Conservation (phyloP, 2,113 vertebrate species). For the Elachura formosa region DNA sequence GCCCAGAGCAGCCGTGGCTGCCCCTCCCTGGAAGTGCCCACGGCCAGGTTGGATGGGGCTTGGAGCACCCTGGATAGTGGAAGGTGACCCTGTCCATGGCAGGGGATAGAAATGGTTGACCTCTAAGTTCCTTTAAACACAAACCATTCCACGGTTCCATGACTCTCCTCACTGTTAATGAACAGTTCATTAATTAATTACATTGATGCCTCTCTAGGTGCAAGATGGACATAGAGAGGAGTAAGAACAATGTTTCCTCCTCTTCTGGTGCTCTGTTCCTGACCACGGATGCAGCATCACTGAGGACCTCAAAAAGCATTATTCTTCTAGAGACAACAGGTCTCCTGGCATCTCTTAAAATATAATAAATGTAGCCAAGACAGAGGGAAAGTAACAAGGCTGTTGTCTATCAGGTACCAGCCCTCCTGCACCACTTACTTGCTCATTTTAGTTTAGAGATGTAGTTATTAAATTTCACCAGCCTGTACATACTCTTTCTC, state of each 20-base stretch:
- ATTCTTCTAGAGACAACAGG: neutral
- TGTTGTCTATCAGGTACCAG: neutral
- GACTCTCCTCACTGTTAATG: neutral
- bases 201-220: neutral
- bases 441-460: neutral
- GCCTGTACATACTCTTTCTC: accelerated
- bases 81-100: neutral
- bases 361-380: neutral
- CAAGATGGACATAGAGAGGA: neutral
- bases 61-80: accelerated
- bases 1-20: neutral
- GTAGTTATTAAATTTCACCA: neutral
- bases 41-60: neutral
- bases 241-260: neutral
- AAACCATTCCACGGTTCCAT: neutral
- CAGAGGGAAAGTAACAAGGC: neutral
- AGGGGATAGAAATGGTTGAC: neutral
- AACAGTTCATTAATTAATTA: neutral
- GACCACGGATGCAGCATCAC: accelerated
- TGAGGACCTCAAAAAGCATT: neutral
- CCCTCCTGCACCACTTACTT: neutral
- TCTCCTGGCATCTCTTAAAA: neutral
- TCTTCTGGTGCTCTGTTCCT: neutral
- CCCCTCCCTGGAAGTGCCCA: neutral
- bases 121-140: neutral